Evolutionary conservation across 2,888 invertebrate species (phyloP).

Genomic region (Notocelia uddmanniana): DNA sequence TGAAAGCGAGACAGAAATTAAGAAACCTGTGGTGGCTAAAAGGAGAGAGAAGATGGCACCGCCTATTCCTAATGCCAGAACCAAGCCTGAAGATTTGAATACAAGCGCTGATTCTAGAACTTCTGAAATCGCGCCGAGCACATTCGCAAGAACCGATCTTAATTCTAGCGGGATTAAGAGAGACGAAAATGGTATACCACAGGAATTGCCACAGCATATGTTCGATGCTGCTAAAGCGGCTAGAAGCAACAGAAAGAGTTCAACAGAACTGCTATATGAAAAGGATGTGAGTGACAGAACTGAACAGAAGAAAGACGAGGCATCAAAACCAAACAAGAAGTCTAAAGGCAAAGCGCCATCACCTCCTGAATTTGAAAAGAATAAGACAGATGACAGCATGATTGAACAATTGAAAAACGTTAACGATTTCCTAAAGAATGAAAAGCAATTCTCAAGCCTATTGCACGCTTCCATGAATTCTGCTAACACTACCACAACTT

Average conservation of each 20-base stretch:
- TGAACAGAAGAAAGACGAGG: slow-evolving; percentile 71
- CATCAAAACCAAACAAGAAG: slow-evolving; percentile 81
- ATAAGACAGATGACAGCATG: slow-evolving; percentile 81
- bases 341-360: slow-evolving; percentile 91
- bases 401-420: slow-evolving; percentile 76
- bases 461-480: slow-evolving; percentile 64
- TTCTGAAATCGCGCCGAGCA: slow-evolving; percentile 66
- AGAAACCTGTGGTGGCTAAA: slow-evolving; percentile 84
- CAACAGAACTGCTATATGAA: slow-evolving; percentile 68
- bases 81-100: slow-evolving; percentile 71
- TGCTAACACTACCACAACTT: slow-evolving; percentile 57
- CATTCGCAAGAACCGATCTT: slow-evolving; percentile 77
- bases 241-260: slow-evolving; percentile 87
- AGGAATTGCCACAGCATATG: slow-evolving; percentile 90
- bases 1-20: slow-evolving; percentile 79
- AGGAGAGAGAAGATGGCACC: slow-evolving; percentile 81
- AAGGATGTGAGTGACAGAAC: slow-evolving; percentile 60
- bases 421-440: slow-evolving; percentile 75
- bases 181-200: slow-evolving; percentile 87
- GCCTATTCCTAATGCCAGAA: slow-evolving; percentile 79
- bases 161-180: slow-evolving; percentile 87
- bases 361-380: slow-evolving; percentile 86
- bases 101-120: slow-evolving; percentile 67
- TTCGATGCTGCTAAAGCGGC: slow-evolving; percentile 90
- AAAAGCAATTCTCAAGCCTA: slow-evolving; percentile 76